A percentile compares a stretch with the other conserved stretches of the same genome.
These are phyloP conservation scores for Drosophila santomea DNA, from an alignment of 1,140 invertebrate species.

Conservation along the genomic window DNA sequence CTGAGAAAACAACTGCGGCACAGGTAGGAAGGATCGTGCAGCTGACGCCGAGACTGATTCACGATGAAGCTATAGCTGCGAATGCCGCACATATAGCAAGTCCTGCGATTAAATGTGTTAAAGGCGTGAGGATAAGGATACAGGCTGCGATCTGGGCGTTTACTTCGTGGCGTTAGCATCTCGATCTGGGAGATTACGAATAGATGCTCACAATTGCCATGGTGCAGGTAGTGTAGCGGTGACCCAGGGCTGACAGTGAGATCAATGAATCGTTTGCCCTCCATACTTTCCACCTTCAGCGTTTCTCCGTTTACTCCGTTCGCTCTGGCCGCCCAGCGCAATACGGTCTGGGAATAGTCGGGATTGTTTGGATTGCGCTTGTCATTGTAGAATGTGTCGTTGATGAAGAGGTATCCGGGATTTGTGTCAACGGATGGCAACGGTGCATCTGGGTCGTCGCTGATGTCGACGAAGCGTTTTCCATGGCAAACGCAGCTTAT, in stretches of 20 bases:
- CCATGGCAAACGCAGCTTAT: constrained; percentile 89
- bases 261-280: constrained; percentile 87
- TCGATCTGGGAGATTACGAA: constrained; percentile 91
- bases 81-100: constrained; percentile 86
- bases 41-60: constrained; percentile 86
- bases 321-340: constrained; percentile 87
- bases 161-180: constrained; percentile 83
- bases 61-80: constrained; percentile 87
- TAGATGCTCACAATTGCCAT: constrained; percentile 95
- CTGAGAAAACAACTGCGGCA: constrained; percentile 88
- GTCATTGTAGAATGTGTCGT: constrained; percentile 92
- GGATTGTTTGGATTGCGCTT: constrained; percentile 86
- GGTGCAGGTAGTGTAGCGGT: constrained; percentile 92
- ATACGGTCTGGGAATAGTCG: constrained; percentile 88
- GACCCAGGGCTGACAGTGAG: constrained; percentile 89
- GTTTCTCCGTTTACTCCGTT: constrained; percentile 85
- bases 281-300: constrained; percentile 87
- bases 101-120: constrained; percentile 78
- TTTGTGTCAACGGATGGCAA: constrained; percentile 85
- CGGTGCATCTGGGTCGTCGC: constrained; percentile 86
- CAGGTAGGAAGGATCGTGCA: constrained; percentile 89
- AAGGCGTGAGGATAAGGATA: constrained; percentile 86
- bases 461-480: constrained; percentile 87
- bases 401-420: constrained; percentile 91
- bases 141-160: constrained; percentile 33